Evolutionary conservation across 2,797 vertebrate species (phyloP).

Genomic region (Eremophila alpestris): DNA sequence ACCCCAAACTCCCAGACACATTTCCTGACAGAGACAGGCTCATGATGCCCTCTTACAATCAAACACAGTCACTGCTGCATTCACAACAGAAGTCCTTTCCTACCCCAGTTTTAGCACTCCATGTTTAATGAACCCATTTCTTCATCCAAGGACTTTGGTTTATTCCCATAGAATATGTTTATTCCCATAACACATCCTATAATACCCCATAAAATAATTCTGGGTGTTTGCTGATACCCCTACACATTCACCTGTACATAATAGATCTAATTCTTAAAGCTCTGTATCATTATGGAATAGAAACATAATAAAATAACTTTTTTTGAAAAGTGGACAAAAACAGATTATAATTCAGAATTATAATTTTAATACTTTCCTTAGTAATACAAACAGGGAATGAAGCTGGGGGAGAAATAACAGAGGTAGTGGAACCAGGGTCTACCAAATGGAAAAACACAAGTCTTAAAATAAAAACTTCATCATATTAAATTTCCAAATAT

Average conservation of each 20-base stretch:
- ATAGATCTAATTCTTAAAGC: neutral
- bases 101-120: neutral
- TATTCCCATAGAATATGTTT: neutral
- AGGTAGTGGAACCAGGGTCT: neutral
- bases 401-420: neutral
- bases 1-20: rapidly evolving
- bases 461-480: neutral
- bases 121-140: neutral
- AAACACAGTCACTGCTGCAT: neutral
- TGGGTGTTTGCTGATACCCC: neutral
- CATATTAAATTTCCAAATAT: neutral
- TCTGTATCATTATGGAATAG: neutral
- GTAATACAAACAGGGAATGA: neutral
- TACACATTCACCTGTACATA: neutral
- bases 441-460: neutral
- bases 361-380: neutral
- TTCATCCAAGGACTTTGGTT: neutral
- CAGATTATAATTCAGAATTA: neutral
- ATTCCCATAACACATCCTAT: neutral
- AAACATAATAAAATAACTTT: neutral
- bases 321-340: neutral
- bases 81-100: neutral
- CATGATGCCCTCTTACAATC: neutral
- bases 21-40: rapidly evolving
- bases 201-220: neutral